Evolutionary conservation across 1,140 invertebrate genomes (phyloP).

Genomic region (Adoxophyes honmai): DNA sequence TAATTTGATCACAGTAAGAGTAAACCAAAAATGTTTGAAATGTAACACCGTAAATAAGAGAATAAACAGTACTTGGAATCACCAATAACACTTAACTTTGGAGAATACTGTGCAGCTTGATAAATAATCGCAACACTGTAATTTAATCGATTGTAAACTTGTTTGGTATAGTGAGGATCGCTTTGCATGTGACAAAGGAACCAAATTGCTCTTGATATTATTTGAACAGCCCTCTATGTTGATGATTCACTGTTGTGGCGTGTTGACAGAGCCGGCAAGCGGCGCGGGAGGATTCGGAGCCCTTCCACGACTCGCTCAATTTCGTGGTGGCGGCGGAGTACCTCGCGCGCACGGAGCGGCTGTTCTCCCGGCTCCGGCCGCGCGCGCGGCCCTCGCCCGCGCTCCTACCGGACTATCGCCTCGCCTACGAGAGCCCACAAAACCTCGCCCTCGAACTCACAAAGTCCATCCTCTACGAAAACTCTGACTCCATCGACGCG

Average conservation of each 20-base stretch:
- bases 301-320: constrained; percentile 19
- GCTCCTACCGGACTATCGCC: constrained; percentile 18
- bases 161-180: not conserved
- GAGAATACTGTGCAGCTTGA: too few species aligned
- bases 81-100: too few species aligned
- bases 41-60: constrained; percentile 8
- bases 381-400: constrained; percentile 25
- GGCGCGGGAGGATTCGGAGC: not conserved
- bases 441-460: constrained; percentile 53
- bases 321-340: constrained; percentile 43
- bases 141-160: not conserved
- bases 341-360: constrained; percentile 45
- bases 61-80: too few species aligned
- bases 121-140: not conserved
- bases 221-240: not conserved
- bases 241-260: constrained; percentile 1
- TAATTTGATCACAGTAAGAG: constrained; percentile 22
- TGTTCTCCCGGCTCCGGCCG: constrained; percentile 32
- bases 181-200: constrained; percentile 5
- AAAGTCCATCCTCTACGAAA: constrained; percentile 51
- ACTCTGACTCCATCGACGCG: constrained; percentile 44
- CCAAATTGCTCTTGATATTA: not conserved
- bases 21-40: constrained; percentile 16
- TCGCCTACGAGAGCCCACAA: constrained; percentile 42
- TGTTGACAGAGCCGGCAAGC: not conserved